Percentiles rank a stretch among this genome's conserved stretches.
phyloP scores from a whole-genome alignment of 2,888 invertebrate genomes.

The Hofmannophila pseudospretella region DNA sequence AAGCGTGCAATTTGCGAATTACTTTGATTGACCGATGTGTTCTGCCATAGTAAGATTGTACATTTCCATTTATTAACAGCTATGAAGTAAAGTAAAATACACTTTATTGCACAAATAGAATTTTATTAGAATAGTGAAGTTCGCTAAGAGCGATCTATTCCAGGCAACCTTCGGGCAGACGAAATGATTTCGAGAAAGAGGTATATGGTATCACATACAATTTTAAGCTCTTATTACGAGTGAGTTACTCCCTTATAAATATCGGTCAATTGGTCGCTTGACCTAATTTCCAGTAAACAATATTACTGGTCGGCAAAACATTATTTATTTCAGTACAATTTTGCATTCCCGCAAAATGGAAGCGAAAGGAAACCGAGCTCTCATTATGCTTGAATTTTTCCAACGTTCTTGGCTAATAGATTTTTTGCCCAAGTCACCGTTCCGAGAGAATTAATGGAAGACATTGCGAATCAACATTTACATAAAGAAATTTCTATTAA shows the following conservation, averaged over 20 bases:
- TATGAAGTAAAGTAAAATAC: no score
- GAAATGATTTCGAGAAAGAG: no score
- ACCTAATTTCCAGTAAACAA: constrained; percentile 1
- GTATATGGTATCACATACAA: no score
- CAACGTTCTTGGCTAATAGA: constrained; percentile 43
- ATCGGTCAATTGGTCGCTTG: background rate
- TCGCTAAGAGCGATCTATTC: no score
- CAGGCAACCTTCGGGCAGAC: no score
- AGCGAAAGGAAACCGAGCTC: constrained; percentile 20
- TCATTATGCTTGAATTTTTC: constrained; percentile 25
- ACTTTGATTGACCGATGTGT: no score
- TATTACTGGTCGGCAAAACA: constrained; percentile 2
- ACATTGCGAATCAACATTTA: constrained; percentile 48
- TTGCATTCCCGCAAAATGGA: constrained; percentile 30
- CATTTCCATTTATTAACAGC: no score
- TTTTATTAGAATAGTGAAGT: no score
- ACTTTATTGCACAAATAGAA: no score
- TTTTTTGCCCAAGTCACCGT: constrained; percentile 39
- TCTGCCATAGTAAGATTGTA: no score
- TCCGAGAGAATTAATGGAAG: constrained; percentile 34
- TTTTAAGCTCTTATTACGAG: no score
- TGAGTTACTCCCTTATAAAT: background rate
- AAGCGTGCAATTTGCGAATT: no score
- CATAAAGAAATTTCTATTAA: constrained; percentile 52
- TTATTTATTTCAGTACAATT: constrained; percentile 26